These are phyloP conservation scores for Galbula dea DNA, from an alignment of 2,113 vertebrate genomes.

Conservation along the genomic window DNA sequence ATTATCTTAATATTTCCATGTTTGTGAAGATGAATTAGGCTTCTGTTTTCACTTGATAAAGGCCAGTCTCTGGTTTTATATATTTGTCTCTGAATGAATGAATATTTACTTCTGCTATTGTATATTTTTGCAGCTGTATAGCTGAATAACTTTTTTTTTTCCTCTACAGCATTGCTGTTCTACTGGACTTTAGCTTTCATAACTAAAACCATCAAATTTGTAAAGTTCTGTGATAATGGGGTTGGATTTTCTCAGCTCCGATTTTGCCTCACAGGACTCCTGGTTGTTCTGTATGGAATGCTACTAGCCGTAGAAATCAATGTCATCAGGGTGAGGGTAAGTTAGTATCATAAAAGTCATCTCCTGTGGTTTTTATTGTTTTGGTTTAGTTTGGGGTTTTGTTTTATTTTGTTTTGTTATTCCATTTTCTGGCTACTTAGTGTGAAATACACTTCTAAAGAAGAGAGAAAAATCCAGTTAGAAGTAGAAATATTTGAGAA, in stretches of 20 bases:
- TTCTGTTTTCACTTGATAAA: background rate
- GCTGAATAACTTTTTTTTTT: background rate
- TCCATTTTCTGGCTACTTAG: background rate
- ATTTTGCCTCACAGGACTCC: conserved; percentile 93
- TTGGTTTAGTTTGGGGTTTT: background rate
- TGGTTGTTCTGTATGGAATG: conserved; percentile 89
- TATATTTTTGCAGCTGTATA: background rate
- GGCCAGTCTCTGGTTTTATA: background rate
- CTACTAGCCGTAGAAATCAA: conserved; percentile 92
- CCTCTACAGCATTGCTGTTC: conserved; percentile 83
- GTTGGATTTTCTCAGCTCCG: conserved; percentile 91
- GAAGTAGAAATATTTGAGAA: background rate
- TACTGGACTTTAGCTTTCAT: conserved; percentile 95
- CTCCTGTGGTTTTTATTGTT: background rate
- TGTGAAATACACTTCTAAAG: background rate
- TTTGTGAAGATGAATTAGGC: background rate
- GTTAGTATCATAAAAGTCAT: conserved; percentile 67
- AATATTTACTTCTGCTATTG: background rate
- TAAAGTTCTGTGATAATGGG: conserved; percentile 92
- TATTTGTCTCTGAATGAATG: background rate
- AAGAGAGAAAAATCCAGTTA: background rate
- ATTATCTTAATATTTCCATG: background rate
- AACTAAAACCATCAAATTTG: conserved; percentile 97
- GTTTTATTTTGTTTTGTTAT: background rate
- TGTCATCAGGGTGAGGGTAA: conserved; percentile 94